Percentiles rank a stretch among this genome's conserved stretches.
Conservation (phyloP, 2,797 vertebrate species). For the Tamandua tetradactyla region DNA sequence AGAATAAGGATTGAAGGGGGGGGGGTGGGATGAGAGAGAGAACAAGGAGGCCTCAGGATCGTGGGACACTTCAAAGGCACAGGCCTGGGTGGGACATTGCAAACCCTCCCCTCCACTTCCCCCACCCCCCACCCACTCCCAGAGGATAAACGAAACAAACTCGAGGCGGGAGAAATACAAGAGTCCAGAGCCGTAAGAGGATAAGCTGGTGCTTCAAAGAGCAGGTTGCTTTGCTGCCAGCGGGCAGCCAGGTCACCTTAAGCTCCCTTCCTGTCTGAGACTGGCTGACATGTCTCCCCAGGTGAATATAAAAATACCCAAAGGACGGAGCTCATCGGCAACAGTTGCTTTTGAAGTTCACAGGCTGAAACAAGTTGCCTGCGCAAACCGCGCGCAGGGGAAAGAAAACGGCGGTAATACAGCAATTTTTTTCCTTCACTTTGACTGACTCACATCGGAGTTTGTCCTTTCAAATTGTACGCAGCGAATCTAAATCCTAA, state of each 20-base stretch:
- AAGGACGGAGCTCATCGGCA: neutral
- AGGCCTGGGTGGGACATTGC: constrained; percentile 7
- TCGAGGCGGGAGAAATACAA: neutral
- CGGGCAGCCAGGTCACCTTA: neutral
- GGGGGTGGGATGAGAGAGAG: neutral
- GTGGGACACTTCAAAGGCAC: constrained; percentile 38
- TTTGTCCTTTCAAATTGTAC: constrained; percentile 32
- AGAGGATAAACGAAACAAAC: neutral
- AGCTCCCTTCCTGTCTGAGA: neutral
- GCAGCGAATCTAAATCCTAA: constrained; percentile 26
- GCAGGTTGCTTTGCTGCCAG: neutral
- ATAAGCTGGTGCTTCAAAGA: neutral
- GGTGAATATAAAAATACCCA: constrained; percentile 50
- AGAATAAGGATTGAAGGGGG: neutral
- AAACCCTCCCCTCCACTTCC: neutral
- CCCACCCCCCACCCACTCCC: neutral
- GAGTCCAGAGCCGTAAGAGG: neutral
- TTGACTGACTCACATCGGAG: neutral
- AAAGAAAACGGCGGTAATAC: neutral
- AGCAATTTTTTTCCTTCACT: neutral
- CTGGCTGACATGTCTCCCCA: constrained; percentile 8
- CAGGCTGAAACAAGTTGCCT: constrained; percentile 29
- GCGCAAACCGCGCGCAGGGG: neutral
- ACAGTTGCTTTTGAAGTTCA: constrained; percentile 14
- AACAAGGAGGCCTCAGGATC: neutral